Base-by-base conservation (phyloP, 2,888 invertebrate species). In the Ceriagrion tenellum region DNA sequence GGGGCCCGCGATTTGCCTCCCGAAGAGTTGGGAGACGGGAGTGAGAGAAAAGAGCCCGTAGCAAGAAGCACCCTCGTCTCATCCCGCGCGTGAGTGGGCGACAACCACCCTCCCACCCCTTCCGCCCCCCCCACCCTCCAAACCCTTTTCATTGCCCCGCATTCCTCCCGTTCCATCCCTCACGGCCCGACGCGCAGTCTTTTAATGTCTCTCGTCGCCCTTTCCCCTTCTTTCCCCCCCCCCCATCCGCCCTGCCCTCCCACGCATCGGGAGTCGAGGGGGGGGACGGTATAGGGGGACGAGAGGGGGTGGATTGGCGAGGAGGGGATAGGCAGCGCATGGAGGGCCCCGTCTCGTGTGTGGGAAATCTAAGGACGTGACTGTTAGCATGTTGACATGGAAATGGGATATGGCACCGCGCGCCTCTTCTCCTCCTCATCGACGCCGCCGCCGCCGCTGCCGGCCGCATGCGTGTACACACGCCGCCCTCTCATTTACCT, bases 281-380 rank as follows among this genome's bases (percentile, higher is more conserved):
- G 81, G 30, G 30, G 81, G 16, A n/a, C n/a, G n/a, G n/a, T n/a
- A n/a, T n/a, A n/a, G n/a, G n/a, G n/a, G n/a, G n/a, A n/a, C n/a
- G 30, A 35, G 81, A 35, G 81, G 59, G 59, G 59, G 13, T 59
- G 12, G 59, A 59, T 8, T 59, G 59, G 59, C 59, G 59, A 20
- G 59, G 20, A 12, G 40, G 47, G 47, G 88, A 47, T 16, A 16
- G 88, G 55, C 18, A 35, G 88, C 6, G 55, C 10, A 35, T 2
- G 30, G 23, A 35, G 20, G 40, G 35, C 18, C 35, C 56, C 56
- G 20, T 16, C 18, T 59, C 20, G 59, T 55, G 93, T 93, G 93
- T 93, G 93, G 93, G 93, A 93, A 93, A 63, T 13, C 69, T 74
- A n/a, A 13, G 47, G 93, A 93, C 93, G 93, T 93, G 93, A 69